A percentile compares a stretch with the other conserved stretches of the same genome.
Evolutionary conservation across 2,888 invertebrate species (phyloP).

Genomic region (Notocelia uddmanniana): DNA sequence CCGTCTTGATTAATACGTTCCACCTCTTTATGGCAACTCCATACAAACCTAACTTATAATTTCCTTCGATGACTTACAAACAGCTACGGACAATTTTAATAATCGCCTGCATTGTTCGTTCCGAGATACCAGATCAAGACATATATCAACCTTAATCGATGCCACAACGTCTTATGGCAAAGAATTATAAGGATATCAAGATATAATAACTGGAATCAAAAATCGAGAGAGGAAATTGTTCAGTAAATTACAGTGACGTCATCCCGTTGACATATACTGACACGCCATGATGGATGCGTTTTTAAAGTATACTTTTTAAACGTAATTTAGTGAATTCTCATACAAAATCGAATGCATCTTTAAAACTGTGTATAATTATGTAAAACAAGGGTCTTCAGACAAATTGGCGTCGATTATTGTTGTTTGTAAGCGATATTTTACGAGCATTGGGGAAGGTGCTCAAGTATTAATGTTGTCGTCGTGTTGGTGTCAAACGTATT

Average conservation of each 20-base stretch:
- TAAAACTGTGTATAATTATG: constrained; percentile 49
- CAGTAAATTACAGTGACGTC: constrained; percentile 23
- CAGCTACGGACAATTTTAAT: constrained; percentile 9
- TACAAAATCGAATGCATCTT: constrained; percentile 30
- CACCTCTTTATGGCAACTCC: constrained; percentile 27
- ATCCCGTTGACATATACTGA: constrained; percentile 33
- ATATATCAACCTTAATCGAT: constrained; percentile 42
- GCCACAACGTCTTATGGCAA: constrained; percentile 14
- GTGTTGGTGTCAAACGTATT: constrained; percentile 25
- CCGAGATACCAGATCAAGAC: constrained; percentile 42
- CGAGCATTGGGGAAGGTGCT: constrained; percentile 38
- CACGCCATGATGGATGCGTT: constrained; percentile 49
- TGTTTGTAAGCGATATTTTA: constrained; percentile 53
- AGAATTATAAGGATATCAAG: constrained; percentile 39
- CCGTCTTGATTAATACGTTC: constrained; percentile 31
- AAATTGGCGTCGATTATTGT: constrained; percentile 49
- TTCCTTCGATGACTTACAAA: constrained; percentile 14
- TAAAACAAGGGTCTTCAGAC: constrained; percentile 47
- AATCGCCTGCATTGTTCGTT: constrained; percentile 33
- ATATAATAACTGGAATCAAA: constrained; percentile 35
- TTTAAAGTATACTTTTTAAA: constrained; percentile 50
- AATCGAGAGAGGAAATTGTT: constrained; percentile 26
- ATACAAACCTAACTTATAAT: constrained; percentile 26
- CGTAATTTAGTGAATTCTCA: constrained; percentile 34
- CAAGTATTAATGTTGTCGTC: constrained; percentile 5